Evolutionary conservation across 53 echinoderm and acorn worm genomes (phyloP).

Genomic region (Luidia sarsii): DNA sequence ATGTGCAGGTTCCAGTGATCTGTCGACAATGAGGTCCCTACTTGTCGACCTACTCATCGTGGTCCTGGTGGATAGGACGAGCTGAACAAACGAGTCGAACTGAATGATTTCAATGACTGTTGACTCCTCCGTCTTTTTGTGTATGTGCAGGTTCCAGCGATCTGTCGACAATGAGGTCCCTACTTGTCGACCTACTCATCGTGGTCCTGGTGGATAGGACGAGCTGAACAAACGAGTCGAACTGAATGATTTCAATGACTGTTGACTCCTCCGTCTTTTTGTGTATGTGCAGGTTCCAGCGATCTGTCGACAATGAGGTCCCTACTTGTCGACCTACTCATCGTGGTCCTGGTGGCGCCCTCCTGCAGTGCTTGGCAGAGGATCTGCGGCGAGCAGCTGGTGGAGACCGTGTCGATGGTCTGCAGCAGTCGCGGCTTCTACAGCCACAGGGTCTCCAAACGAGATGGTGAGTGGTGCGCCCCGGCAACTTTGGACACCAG

Average conservation of each 20-base stretch:
- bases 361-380: constrained; percentile 38
- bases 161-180: constrained; percentile 35
- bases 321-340: constrained; percentile 31
- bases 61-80: too few relatives aligned
- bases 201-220: constrained; percentile 3
- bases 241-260: too few relatives aligned
- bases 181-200: constrained; percentile 33
- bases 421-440: constrained; percentile 85
- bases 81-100: too few relatives aligned
- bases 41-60: too few relatives aligned
- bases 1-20: constrained; percentile 14
- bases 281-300: constrained; percentile 10
- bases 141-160: constrained; percentile 14
- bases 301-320: constrained; percentile 35
- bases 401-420: constrained; percentile 63
- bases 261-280: neutral
- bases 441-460: constrained; percentile 32
- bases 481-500: too few relatives aligned
- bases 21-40: too few relatives aligned
- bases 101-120: too few relatives aligned
- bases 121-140: neutral
- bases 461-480: constrained; percentile 26
- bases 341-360: neutral
- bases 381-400: constrained; percentile 71
- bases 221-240: too few relatives aligned